Base-by-base conservation (phyloP, 2,113 vertebrate genomes). In the Cololabis saira region DNA sequence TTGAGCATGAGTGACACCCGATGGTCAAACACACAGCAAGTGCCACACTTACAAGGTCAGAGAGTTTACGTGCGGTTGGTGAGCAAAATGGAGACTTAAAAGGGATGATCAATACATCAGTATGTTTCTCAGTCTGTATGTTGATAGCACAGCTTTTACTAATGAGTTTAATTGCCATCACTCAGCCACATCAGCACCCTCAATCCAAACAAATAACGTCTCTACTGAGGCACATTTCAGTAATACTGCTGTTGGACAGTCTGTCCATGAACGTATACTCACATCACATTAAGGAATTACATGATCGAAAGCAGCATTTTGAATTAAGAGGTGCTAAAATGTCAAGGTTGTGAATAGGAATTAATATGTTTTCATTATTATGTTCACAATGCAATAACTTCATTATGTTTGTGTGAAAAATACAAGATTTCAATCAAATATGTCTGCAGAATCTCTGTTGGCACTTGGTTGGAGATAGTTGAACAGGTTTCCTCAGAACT, bases 1-100 rank as follows among this genome's bases (percentile, higher is more conserved):
- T 69, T 90, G 87, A 76, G 54, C 84, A 76, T 89, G 81, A 82
- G 85, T 92, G 91, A 91, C 91, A 88, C 84, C 90, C 47, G 40
- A 91, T 92, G 89, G 87, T 84, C 77, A 73, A 73, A 22, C 48
- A 37, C 71, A 76, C 66, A 55, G 43, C 63, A 59, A 61, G 8
- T 60, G 61, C 49, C 41, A 51, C 51, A 53, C 43, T 54, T 42
- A 37, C 49, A 66, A 68, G 55, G 65, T 71, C 49, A 66, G 13
- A 8, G n/a, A 19, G 62, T 53, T 64, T 54, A 51, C 53, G 45
- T n/a, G 1, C 48, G 41, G 19, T 43, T 37, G 52, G 48, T 53
- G 42, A 49, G 11, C 18, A 21, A n/a, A 15, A 4, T 45, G 10
- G 10, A 52, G 41, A 33, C 42, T 27, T n/a, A 19, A 30, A 37